Base-by-base conservation (phyloP, 2,797 vertebrate genomes). In the Telmatherina bonti region DNA sequence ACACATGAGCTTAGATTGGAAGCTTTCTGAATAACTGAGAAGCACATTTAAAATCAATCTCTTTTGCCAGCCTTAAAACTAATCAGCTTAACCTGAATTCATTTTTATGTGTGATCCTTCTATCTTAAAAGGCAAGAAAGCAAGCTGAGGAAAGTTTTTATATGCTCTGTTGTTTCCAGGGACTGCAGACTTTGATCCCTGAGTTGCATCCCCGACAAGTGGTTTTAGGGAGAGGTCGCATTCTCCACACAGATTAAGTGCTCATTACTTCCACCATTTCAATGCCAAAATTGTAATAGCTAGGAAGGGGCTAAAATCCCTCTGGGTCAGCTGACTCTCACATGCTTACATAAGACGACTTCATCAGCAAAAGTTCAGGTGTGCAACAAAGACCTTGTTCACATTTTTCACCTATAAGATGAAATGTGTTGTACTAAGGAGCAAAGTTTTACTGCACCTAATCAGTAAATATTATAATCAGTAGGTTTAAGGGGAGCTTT, bases 251-350 rank as follows among this genome's bases (percentile, higher is more conserved):
- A 79, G 88, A 93, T 93, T 93, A 93, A 83, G 70, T 62, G 45
- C 54, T 84, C 83, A 74, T 52, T 77, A 74, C 69, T 74, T 81
- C 76, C 61, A 78, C 67, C 35, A 60, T 67, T 66, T 57, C 75
- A 70, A 78, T 78, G 24, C 60, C 36, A 82, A 74, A 31, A 72
- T 81, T 73, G 77, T 81, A 89, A 87, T 70, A 84, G 66, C 26
- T 12, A 27, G 13, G 51, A 68, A 31, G 82, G 60, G 74, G 52
- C 66, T 73, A 59, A 69, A 89, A 93, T 89, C 89, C 89, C 88
- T 38, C 29, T 66, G 10, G 22, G 62, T 94, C 92, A 94, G 90
- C 91, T 94, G 93, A 93, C 66, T 36, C 60, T 89, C 92, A 93
- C 87, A 92, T 92, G 92, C 41, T 86, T 56, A 49, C 53, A 61